A percentile compares a stretch with the other conserved stretches of the same genome.
Evolutionary conservation across 2,113 vertebrate species (phyloP).

Genomic region (Nycticryphes semicollaris): DNA sequence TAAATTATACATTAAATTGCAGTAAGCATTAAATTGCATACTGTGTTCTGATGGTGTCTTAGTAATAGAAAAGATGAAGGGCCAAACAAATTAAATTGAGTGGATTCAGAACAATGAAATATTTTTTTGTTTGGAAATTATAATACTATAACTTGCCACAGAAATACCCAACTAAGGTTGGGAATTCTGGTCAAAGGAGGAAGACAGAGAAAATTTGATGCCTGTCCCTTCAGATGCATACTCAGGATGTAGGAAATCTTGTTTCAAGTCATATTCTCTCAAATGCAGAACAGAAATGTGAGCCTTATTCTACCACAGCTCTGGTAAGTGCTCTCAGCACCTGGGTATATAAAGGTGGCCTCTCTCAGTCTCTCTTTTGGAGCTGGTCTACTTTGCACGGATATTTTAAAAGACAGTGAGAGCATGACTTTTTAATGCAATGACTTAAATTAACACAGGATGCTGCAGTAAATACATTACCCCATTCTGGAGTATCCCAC

Average conservation of each 20-base stretch:
- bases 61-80: background rate
- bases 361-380: background rate
- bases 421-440: background rate
- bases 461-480: constrained; percentile 49
- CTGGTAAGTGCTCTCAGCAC: background rate
- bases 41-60: background rate
- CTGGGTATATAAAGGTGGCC: background rate
- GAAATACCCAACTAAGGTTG: background rate
- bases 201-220: background rate
- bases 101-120: background rate
- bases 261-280: background rate
- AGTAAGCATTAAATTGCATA: background rate
- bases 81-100: background rate
- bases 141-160: background rate
- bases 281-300: background rate
- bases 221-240: background rate
- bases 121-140: background rate
- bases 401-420: background rate
- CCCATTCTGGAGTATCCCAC: constrained; percentile 44
- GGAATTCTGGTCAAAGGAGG: background rate
- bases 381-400: background rate
- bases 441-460: background rate
- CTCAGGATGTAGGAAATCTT: background rate
- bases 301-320: background rate
- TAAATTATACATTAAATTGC: background rate